phyloP scores from a whole-genome alignment of 1,140 invertebrate genomes.

The Dendrolimus kikuchii region DNA sequence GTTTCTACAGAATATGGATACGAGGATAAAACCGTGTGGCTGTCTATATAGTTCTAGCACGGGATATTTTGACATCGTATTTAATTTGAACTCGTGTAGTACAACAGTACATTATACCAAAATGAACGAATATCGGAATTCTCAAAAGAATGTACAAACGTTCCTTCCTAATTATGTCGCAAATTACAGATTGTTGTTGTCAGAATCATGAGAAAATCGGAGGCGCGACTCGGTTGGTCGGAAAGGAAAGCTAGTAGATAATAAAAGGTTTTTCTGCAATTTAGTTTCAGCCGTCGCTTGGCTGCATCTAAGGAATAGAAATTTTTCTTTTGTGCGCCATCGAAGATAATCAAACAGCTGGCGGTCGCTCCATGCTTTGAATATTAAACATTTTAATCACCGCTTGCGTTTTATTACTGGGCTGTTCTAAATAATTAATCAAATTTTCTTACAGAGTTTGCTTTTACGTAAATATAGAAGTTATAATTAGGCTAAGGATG shows the following conservation, averaged over 20 bases:
- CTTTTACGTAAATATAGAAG: too few relatives aligned
- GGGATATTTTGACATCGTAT: background rate
- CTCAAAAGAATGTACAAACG: too few relatives aligned
- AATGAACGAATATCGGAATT: background rate
- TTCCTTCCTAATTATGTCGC: too few relatives aligned
- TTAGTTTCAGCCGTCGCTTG: conserved; percentile 23
- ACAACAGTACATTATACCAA: background rate
- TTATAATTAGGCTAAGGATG: too few relatives aligned
- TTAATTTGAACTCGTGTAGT: background rate
- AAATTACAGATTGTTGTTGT: too few relatives aligned
- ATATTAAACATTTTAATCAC: conserved; percentile 29
- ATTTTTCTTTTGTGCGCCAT: conserved; percentile 29
- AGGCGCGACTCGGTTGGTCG: too few relatives aligned
- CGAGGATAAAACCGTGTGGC: too few relatives aligned
- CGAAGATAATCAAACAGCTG: conserved; percentile 41
- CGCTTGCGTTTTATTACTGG: conserved; percentile 2
- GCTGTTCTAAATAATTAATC: background rate
- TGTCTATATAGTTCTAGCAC: too few relatives aligned
- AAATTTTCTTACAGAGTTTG: too few relatives aligned
- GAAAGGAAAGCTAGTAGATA: conserved; percentile 16
- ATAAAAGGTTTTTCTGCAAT: conserved; percentile 23
- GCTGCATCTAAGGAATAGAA: conserved; percentile 34
- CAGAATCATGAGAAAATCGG: too few relatives aligned
- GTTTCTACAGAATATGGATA: too few relatives aligned
- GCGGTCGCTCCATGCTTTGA: conserved; percentile 28